phyloP scores from a whole-genome alignment of 2,888 invertebrate species.

The Cantharis rufa region DNA sequence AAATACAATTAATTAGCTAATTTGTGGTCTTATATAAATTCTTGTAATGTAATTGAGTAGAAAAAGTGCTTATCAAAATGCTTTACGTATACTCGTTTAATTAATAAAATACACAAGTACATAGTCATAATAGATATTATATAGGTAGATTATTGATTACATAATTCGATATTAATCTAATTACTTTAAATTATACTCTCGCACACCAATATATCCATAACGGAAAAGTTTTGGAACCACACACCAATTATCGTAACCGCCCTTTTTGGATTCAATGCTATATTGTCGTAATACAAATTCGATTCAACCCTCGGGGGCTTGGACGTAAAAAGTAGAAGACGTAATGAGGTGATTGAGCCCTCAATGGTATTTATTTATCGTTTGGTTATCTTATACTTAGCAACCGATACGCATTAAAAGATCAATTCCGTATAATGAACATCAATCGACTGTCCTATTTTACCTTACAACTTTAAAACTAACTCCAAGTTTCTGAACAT shows the following conservation, averaged over 20 bases:
- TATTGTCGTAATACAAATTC: slow-evolving; percentile 19
- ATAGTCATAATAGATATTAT: too few species aligned
- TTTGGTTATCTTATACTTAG: slow-evolving; percentile 30
- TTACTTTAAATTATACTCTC: neutral
- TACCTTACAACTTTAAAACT: neutral
- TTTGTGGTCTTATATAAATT: neutral
- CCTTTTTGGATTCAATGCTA: slow-evolving; percentile 1
- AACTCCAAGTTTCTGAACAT: slow-evolving; percentile 26
- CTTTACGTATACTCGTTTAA: neutral
- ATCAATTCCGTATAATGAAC: slow-evolving; percentile 6
- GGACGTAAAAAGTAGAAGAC: slow-evolving; percentile 38
- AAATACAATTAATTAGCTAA: neutral
- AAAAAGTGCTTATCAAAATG: neutral
- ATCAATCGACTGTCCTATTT: neutral
- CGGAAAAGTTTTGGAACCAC: neutral
- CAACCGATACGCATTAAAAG: slow-evolving; percentile 31
- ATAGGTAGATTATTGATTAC: neutral
- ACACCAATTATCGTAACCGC: neutral
- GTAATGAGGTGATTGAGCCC: slow-evolving; percentile 39
- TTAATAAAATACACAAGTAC: neutral
- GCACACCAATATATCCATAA: neutral
- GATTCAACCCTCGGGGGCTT: slow-evolving; percentile 13
- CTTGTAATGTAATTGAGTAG: neutral
- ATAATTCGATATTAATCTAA: neutral
- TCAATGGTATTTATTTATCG: slow-evolving; percentile 34